phyloP scores from a whole-genome alignment of 2,888 invertebrate species.

The Axea sp. region DNA sequence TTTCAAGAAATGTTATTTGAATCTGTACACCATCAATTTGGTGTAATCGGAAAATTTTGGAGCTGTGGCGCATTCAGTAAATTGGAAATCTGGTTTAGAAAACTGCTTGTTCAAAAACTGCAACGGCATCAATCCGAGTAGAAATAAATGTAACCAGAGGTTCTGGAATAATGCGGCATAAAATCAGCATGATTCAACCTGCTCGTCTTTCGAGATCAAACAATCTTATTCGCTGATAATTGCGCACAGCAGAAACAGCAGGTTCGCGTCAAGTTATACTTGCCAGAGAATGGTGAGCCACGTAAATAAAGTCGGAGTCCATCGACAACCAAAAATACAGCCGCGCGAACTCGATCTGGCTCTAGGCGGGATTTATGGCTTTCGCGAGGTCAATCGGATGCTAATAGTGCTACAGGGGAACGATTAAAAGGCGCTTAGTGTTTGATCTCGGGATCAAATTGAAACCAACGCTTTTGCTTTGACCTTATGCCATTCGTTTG shows the following conservation, averaged over 20 bases:
- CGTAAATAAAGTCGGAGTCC: slow-evolving; percentile 63
- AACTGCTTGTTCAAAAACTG: slow-evolving; percentile 79
- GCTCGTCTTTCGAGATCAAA: slow-evolving; percentile 76
- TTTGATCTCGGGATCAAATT: slow-evolving; percentile 54
- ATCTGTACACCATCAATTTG: too few relatives aligned
- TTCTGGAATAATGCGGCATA: slow-evolving; percentile 75
- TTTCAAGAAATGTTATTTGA: too few relatives aligned
- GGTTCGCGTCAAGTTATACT: slow-evolving; percentile 66
- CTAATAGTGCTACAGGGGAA: slow-evolving; percentile 62
- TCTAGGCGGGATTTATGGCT: slow-evolving; percentile 61
- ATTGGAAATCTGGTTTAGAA: slow-evolving; percentile 79
- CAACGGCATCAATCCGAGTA: slow-evolving; percentile 77
- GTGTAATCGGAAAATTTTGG: too few relatives aligned
- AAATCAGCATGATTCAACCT: slow-evolving; percentile 79
- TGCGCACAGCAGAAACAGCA: slow-evolving; percentile 61
- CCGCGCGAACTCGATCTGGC: slow-evolving; percentile 45
- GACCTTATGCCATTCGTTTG: too few relatives aligned
- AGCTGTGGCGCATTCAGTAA: too few relatives aligned
- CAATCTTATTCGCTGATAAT: slow-evolving; percentile 75
- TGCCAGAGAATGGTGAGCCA: slow-evolving; percentile 53
- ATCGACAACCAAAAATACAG: slow-evolving; percentile 38
- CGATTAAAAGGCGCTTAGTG: slow-evolving; percentile 61
- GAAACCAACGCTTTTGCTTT: slow-evolving; percentile 49
- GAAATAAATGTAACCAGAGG: slow-evolving; percentile 56
- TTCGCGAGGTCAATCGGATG: slow-evolving; percentile 65